Evolutionary conservation across 2,113 vertebrate genomes (phyloP).

Genomic region (Plestiodon gilberti): DNA sequence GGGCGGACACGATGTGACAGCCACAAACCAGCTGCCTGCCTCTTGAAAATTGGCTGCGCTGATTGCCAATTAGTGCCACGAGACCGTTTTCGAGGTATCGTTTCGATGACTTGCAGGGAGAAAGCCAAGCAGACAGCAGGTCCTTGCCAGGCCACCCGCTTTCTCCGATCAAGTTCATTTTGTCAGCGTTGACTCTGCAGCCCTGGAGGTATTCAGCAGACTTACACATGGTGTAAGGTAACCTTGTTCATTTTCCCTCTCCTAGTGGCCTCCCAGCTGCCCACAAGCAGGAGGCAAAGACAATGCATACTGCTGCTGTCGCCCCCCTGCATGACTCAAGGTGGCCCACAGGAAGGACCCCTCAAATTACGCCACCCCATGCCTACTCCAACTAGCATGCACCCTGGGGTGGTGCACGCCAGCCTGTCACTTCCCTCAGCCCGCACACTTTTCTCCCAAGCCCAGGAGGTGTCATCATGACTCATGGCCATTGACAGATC

Average conservation of each 20-base stretch:
- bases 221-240: not conserved
- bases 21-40: not conserved
- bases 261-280: no score
- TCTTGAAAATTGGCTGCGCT: not conserved
- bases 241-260: not conserved
- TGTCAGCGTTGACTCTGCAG: not conserved
- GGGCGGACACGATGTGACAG: not conserved
- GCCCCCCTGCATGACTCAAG: not conserved
- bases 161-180: not conserved
- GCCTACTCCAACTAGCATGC: no score
- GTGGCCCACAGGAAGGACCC: no score
- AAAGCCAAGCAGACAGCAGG: not conserved
- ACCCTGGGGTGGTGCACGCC: no score
- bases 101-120: not conserved
- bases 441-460: no score
- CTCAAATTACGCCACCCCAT: no score
- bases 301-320: no score
- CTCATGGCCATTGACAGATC: no score
- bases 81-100: rapidly evolving
- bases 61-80: rapidly evolving
- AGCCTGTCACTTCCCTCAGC: no score
- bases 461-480: no score
- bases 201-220: not conserved
- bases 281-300: not conserved
- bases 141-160: not conserved